Evolutionary conservation across 2,797 vertebrate genomes (phyloP).

Genomic region (Sebastes jordani): DNA sequence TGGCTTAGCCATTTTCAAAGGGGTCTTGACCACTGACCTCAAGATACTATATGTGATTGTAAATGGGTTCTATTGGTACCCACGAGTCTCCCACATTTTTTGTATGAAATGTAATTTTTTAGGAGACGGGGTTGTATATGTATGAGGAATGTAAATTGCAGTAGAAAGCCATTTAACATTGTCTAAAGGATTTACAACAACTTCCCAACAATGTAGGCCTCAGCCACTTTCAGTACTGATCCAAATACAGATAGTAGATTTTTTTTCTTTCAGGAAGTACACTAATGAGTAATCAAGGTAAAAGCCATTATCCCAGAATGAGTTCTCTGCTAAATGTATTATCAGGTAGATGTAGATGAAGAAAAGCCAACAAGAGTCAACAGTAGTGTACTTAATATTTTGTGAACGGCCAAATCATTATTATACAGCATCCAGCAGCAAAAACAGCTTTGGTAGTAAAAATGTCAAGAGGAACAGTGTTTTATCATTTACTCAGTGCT

Average conservation of each 20-base stretch:
- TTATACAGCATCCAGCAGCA: neutral
- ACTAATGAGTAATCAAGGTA: neutral
- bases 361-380: neutral
- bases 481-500: conserved; percentile 8
- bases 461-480: neutral
- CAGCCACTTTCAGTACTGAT: neutral
- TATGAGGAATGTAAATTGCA: neutral
- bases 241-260: neutral
- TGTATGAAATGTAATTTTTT: too few relatives aligned
- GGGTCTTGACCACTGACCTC: too few relatives aligned
- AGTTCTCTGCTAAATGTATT: neutral
- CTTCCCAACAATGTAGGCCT: neutral
- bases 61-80: too few relatives aligned
- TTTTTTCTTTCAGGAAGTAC: neutral
- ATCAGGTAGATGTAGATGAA: neutral
- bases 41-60: too few relatives aligned
- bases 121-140: neutral
- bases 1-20: too few relatives aligned
- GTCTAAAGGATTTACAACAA: neutral
- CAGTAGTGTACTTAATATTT: neutral
- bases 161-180: neutral
- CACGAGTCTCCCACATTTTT: too few relatives aligned
- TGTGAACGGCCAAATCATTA: neutral
- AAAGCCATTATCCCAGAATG: neutral
- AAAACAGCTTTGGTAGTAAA: neutral